These are phyloP conservation scores for Drosophila buzzatii DNA, from an alignment of 2,888 invertebrate species.

Conservation along the genomic window DNA sequence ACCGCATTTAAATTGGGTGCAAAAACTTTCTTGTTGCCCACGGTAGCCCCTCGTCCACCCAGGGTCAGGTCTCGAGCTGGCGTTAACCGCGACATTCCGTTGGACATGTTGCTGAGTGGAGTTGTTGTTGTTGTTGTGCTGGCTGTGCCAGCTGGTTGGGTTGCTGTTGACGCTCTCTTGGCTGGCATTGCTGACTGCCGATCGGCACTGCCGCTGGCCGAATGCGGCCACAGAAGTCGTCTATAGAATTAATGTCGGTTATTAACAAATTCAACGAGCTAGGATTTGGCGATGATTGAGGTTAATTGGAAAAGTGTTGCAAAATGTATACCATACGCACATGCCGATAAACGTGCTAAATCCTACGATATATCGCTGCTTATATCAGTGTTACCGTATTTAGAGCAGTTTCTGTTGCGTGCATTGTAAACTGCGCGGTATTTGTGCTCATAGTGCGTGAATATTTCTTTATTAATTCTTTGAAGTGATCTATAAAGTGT, in stretches of 20 bases:
- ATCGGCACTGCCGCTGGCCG: conserved; percentile 40
- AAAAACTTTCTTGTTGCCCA: conserved; percentile 87
- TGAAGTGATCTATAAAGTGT: not conserved
- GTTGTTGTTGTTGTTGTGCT: conserved; percentile 29
- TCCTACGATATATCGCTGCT: conserved; percentile 4
- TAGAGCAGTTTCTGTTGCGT: not conserved
- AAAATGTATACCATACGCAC: conserved; percentile 23
- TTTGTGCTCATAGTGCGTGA: not conserved
- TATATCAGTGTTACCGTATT: conserved; percentile 4
- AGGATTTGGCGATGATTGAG: conserved; percentile 30
- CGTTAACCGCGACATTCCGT: conserved; percentile 81
- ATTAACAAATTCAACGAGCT: conserved; percentile 16
- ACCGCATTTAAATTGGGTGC: conserved; percentile 88
- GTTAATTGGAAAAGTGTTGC: conserved; percentile 39
- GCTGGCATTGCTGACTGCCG: conserved; percentile 49
- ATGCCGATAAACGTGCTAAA: conserved; percentile 25
- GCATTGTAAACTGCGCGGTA: not conserved
- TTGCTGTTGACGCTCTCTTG: conserved; percentile 56
- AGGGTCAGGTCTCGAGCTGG: conserved; percentile 87
- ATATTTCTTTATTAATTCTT: not conserved
- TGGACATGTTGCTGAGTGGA: conserved; percentile 40
- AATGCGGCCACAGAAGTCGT: conserved; percentile 17
- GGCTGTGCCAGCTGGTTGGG: conserved; percentile 29
- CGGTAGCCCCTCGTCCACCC: conserved; percentile 84
- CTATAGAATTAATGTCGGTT: conserved; percentile 1